Percentiles rank a stretch among this genome's conserved stretches.
Conservation (phyloP, 2,113 vertebrate species). For the Ramphastos sulfuratus region DNA sequence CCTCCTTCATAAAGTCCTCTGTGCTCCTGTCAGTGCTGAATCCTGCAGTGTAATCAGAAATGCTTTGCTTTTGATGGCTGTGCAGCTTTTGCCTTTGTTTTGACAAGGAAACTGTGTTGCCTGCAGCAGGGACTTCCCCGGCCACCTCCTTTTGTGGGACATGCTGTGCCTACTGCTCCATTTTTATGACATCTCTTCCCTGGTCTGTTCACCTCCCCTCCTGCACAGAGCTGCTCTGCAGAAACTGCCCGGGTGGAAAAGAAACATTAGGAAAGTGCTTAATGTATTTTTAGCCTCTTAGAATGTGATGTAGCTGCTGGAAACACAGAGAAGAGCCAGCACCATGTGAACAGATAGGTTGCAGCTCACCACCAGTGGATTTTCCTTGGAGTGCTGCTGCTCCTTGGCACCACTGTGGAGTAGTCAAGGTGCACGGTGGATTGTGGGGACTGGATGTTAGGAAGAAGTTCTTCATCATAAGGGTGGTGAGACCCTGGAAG, state of each 20-base stretch:
- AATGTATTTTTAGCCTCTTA: conserved; percentile 55
- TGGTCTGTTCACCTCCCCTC: neutral
- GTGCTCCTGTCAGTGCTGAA: neutral
- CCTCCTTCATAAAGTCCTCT: neutral
- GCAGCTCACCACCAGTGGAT: neutral
- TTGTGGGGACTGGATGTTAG: neutral
- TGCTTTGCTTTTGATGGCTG: neutral
- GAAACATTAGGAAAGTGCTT: conserved; percentile 27
- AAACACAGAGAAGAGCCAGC: conserved; percentile 29
- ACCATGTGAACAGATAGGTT: neutral
- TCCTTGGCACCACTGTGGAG: fast-evolving
- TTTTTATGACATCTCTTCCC: neutral
- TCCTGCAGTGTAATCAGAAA: neutral
- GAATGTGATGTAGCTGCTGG: conserved; percentile 44
- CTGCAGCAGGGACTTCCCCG: fast-evolving
- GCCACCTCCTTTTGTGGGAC: neutral
- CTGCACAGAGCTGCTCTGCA: neutral
- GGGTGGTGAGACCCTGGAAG: too few relatives aligned
- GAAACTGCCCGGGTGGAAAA: neutral
- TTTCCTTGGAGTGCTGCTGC: neutral
- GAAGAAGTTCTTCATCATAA: too few relatives aligned
- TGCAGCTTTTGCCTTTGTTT: neutral
- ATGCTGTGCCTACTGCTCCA: neutral
- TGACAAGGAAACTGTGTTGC: neutral
- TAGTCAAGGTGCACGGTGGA: neutral